Evolutionary conservation across 2,113 vertebrate species (phyloP).

Genomic region (Noctilio leporinus): DNA sequence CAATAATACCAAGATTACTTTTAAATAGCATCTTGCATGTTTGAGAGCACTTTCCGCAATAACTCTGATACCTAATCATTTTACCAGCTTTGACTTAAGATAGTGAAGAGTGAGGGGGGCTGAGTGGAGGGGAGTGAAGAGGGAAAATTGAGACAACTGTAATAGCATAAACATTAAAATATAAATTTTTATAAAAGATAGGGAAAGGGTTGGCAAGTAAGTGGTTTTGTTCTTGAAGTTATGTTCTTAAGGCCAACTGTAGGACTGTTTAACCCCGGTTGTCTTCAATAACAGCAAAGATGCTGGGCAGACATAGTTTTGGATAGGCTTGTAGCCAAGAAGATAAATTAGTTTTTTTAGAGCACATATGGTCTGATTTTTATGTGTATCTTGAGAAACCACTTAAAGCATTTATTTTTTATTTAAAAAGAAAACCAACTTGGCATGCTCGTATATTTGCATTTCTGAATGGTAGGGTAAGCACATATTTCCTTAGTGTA

Average conservation of each 20-base stretch:
- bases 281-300: slow-evolving; percentile 39
- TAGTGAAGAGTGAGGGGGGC: neutral
- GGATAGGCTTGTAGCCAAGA: slow-evolving; percentile 15
- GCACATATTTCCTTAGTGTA: neutral
- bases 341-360: slow-evolving; percentile 5
- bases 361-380: slow-evolving; percentile 41
- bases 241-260: neutral
- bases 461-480: slow-evolving; percentile 14
- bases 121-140: too few species aligned
- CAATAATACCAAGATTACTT: slow-evolving; percentile 23
- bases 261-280: neutral
- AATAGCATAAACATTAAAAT: too few species aligned
- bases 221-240: slow-evolving; percentile 19
- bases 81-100: slow-evolving; percentile 18
- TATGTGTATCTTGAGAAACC: neutral
- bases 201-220: neutral
- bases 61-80: slow-evolving; percentile 37
- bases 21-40: neutral
- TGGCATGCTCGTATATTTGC: neutral
- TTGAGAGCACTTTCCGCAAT: neutral
- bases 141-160: too few species aligned
- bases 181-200: neutral
- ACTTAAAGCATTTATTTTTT: neutral
- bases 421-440: neutral
- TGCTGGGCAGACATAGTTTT: neutral